Percentiles rank a stretch among this genome's conserved stretches.
Evolutionary conservation across 1,140 invertebrate genomes (phyloP).

Genomic region (Caerostris extrusa): DNA sequence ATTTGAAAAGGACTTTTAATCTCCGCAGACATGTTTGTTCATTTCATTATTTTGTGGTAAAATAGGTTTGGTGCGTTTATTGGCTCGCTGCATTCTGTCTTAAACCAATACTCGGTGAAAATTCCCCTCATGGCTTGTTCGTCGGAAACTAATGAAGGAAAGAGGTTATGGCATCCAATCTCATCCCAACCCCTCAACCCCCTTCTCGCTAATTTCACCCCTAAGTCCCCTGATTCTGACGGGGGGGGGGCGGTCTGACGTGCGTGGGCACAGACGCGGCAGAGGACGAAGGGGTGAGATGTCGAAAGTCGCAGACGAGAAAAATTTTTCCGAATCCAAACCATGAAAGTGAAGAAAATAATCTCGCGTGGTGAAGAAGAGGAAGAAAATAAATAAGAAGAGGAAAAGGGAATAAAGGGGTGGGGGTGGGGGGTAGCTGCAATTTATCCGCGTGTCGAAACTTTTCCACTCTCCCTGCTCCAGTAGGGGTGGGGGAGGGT

Average conservation of each 20-base stretch:
- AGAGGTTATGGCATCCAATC: too few species aligned
- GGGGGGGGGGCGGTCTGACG: background rate
- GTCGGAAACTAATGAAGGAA: too few species aligned
- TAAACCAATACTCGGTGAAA: too few species aligned
- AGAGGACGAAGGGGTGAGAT: slow-evolving; percentile 1
- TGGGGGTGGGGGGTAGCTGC: background rate
- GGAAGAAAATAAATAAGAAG: slow-evolving; percentile 18
- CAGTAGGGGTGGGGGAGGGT: background rate
- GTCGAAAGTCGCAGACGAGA: background rate
- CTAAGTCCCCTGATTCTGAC: background rate
- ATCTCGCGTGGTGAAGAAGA: slow-evolving; percentile 2
- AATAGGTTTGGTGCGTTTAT: too few species aligned
- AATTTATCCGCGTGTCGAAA: slow-evolving; percentile 57
- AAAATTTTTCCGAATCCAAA: background rate
- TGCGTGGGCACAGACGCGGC: background rate
- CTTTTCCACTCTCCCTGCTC: background rate
- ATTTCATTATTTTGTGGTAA: too few species aligned
- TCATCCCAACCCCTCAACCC: too few species aligned
- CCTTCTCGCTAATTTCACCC: background rate
- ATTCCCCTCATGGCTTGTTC: too few species aligned
- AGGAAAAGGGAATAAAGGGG: background rate
- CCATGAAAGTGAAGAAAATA: slow-evolving; percentile 14
- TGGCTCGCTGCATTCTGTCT: too few species aligned
- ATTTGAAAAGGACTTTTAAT: too few species aligned
- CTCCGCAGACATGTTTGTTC: too few species aligned